phyloP scores from a whole-genome alignment of 2,888 invertebrate species.

The Troides helena region DNA sequence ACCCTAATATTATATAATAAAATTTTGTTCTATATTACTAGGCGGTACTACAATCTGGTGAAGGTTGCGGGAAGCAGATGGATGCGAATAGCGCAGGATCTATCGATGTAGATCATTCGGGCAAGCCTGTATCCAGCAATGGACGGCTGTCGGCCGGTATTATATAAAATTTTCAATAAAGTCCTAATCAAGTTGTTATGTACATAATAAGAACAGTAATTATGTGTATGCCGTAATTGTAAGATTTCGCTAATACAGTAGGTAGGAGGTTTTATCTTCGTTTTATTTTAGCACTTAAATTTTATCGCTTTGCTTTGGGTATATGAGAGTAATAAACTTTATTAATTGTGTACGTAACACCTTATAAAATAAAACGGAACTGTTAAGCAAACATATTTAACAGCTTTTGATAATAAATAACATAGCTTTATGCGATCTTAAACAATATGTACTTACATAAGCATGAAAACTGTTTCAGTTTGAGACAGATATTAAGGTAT shows the following conservation, averaged over 20 bases:
- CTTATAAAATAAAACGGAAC: constrained; percentile 27
- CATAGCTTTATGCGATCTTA: constrained; percentile 20
- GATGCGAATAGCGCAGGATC: no score
- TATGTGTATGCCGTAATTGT: neutral
- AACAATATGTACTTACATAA: constrained; percentile 10
- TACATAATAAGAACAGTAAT: neutral
- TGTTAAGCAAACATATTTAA: constrained; percentile 26
- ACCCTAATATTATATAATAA: no score
- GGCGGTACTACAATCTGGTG: no score
- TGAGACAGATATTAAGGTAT: neutral
- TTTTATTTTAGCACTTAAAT: constrained; percentile 27
- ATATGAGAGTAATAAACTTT: constrained; percentile 27
- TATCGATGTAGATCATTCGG: no score
- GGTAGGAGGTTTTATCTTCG: constrained; percentile 10
- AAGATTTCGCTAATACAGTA: constrained; percentile 10
- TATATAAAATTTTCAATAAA: neutral
- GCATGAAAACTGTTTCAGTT: neutral
- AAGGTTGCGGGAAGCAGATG: no score
- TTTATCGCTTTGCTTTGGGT: constrained; percentile 23
- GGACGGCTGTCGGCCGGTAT: no score
- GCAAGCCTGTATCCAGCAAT: no score
- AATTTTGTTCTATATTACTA: no score
- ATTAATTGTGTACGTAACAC: constrained; percentile 28
- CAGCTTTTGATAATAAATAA: constrained; percentile 28
- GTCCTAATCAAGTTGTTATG: neutral